Base-by-base conservation (phyloP, 2,888 invertebrate species). In the Ceraclea dissimilis region DNA sequence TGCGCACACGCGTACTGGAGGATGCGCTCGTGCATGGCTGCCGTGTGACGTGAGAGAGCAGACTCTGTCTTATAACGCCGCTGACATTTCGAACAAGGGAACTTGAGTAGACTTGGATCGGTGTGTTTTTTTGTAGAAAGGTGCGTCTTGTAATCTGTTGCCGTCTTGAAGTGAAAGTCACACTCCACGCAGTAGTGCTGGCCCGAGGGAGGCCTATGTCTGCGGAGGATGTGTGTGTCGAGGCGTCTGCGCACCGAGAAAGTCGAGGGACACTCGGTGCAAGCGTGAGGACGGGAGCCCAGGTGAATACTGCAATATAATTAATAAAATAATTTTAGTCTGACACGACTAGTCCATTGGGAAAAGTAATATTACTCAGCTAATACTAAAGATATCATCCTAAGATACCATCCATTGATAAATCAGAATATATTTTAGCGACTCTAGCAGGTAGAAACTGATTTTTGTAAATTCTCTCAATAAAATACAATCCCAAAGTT, bases 131-230 rank as follows among this genome's bases (percentile, higher is more conserved):
- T 39, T 8, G 39, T 13, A 13, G 39, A n/a, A 5, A 39, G 16
- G 13, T 39, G 39, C 39, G 13, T 39, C 39, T 39, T 39, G 39
- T 39, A 39, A n/a, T 39, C 39, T 39, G n/a, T 13, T 5, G 50
- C 57, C 5, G 58, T 56, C 43, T 58, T 59, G 54, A 58, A 61
- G 47, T 58, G 39, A 8, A 54, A 22, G 51, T 61, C 58, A 19
- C 61, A 61, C 47, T 61, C 61, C 8, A 61, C 61, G 31, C 61
- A 61, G 49, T 61, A 61, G 47, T 58, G 55, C n/a, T 49, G 44
- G 10, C 44, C 31, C 4, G 49, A 21, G 16, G 52, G 20, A 4
- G 52, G 48, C 49, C 57, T 59, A 4, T 52, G 51, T 5, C 31
- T 52, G 33, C 43, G 54, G 20, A 59, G 59, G 26, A 16, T 13